Conservation (phyloP, 2,888 invertebrate genomes). For the Dicycla oo region DNA sequence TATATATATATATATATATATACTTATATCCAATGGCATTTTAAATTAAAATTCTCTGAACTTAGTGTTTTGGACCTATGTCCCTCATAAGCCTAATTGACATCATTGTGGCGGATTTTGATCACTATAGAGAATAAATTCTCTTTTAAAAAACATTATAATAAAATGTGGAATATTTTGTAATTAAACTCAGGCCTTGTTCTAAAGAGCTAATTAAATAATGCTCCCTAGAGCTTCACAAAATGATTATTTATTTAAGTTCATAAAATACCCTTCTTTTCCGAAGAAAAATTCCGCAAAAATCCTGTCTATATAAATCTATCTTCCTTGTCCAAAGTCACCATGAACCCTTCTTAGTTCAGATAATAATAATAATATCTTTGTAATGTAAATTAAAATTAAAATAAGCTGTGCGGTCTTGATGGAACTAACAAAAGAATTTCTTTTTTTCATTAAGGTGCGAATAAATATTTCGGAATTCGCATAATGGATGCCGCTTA, state of each 20-base stretch:
- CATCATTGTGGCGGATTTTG: background rate
- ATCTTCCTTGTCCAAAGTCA: slow-evolving; percentile 15
- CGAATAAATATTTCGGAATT: slow-evolving; percentile 78
- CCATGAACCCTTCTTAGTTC: slow-evolving; percentile 41
- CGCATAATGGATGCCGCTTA: slow-evolving; percentile 75
- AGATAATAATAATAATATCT: slow-evolving; percentile 30
- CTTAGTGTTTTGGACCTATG: background rate
- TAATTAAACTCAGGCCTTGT: background rate
- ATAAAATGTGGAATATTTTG: background rate
- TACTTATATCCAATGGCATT: background rate
- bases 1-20: background rate
- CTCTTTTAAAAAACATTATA: background rate
- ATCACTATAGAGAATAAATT: background rate
- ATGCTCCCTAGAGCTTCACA: background rate
- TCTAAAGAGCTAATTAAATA: slow-evolving; percentile 18
- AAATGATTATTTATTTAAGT: slow-evolving; percentile 1
- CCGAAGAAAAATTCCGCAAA: slow-evolving; percentile 7
- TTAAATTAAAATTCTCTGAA: background rate
- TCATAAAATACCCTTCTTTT: slow-evolving; percentile 11
- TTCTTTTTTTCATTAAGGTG: slow-evolving; percentile 73
- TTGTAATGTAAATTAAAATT: slow-evolving; percentile 58
- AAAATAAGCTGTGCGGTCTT: slow-evolving; percentile 48
- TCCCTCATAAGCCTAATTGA: background rate
- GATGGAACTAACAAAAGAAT: slow-evolving; percentile 68
- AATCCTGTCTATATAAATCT: slow-evolving; percentile 15